Evolutionary conservation across 2,113 vertebrate genomes (phyloP).

Genomic region (Bolborhynchus lineola): DNA sequence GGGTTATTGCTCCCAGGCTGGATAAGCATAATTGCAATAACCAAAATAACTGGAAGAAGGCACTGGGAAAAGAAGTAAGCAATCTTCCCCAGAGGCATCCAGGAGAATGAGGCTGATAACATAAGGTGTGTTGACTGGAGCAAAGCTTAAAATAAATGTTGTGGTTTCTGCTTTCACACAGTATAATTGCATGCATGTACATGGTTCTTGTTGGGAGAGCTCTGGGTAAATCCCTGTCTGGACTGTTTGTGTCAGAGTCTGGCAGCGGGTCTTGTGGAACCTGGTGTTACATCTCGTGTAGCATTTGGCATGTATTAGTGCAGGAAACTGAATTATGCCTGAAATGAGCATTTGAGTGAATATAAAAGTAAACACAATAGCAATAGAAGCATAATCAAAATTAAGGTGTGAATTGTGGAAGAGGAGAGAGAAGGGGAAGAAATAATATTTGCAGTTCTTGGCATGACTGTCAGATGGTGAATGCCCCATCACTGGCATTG

Average conservation of each 20-base stretch:
- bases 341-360: neutral
- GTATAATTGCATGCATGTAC: neutral
- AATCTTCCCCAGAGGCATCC: neutral
- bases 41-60: neutral
- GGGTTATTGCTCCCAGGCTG: neutral
- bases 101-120: neutral
- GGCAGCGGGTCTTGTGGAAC: neutral
- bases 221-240: neutral
- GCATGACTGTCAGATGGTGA: neutral
- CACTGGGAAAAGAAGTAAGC: neutral
- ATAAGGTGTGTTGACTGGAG: neutral
- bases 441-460: neutral
- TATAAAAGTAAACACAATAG: neutral
- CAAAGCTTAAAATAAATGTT: neutral
- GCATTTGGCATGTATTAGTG: neutral
- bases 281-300: neutral
- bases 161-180: neutral
- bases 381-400: neutral
- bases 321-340: neutral
- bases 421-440: neutral
- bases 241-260: neutral
- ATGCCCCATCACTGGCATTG: neutral
- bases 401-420: neutral
- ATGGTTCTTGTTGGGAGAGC: neutral
- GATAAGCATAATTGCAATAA: neutral